Evolutionary conservation across 30 jellyfish, hydroid and myxozoan genomes (phyloP).

Genomic region (Phacellophora camtschatica): DNA sequence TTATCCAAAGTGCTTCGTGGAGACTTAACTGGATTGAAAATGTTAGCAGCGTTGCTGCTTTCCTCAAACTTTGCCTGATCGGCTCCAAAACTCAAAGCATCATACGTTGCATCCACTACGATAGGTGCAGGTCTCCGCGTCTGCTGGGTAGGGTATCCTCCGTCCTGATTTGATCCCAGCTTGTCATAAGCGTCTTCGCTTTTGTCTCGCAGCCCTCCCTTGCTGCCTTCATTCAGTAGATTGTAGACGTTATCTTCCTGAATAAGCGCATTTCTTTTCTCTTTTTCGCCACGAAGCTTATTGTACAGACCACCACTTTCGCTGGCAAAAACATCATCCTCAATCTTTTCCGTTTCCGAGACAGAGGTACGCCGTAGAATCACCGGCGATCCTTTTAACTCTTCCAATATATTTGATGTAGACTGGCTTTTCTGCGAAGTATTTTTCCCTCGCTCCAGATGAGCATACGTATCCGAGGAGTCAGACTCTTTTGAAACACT

Average conservation of each 20-base stretch:
- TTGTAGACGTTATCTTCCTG: constrained; percentile 9
- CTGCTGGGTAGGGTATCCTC: neutral
- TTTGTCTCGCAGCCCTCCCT: neutral
- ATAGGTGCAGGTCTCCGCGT: constrained; percentile 68
- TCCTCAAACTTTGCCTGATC: neutral
- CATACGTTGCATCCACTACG: constrained; percentile 33
- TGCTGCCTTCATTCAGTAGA: neutral
- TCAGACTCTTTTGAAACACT: constrained; percentile 6
- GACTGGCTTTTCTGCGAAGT: constrained; percentile 35
- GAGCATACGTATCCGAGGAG: constrained; percentile 32
- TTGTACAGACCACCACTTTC: neutral
- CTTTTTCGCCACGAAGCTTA: neutral
- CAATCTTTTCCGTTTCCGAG: neutral
- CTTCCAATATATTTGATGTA: constrained; percentile 4
- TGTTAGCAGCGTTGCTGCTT: neutral
- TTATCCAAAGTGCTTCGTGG: neutral
- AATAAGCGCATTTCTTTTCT: neutral
- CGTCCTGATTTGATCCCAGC: neutral
- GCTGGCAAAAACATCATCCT: neutral
- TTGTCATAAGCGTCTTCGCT: constrained; percentile 22
- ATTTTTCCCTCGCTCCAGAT: constrained; percentile 2
- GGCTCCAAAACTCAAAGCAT: constrained; percentile 13
- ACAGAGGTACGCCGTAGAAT: neutral
- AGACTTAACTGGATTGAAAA: neutral
- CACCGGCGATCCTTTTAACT: neutral